phyloP scores from a whole-genome alignment of 1,140 invertebrate species.

The Dinoponera quadriceps region DNA sequence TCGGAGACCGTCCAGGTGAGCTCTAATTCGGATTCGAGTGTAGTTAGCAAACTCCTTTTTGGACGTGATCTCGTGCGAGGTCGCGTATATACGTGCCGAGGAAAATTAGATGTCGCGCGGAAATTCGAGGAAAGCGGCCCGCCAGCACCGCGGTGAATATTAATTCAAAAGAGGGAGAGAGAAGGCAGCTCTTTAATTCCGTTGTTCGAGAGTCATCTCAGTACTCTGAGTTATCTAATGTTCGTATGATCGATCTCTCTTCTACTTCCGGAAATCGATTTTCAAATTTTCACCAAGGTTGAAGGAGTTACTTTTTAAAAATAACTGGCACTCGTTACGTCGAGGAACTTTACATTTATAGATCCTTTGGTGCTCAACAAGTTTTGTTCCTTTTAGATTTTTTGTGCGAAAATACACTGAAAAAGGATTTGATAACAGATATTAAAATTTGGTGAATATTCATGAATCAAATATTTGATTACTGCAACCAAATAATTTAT shows the following conservation, averaged over 20 bases:
- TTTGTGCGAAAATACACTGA: not conserved
- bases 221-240: too few relatives aligned
- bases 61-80: constrained; percentile 59
- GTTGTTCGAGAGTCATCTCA: not conserved
- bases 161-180: constrained; percentile 41
- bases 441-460: too few relatives aligned
- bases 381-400: not conserved
- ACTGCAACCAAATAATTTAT: too few relatives aligned
- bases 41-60: constrained; percentile 65
- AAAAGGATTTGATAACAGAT: too few relatives aligned
- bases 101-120: constrained; percentile 50
- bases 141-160: constrained; percentile 48
- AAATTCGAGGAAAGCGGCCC: constrained; percentile 40
- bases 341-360: not conserved
- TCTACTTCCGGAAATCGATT: not conserved
- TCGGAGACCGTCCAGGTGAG: constrained; percentile 17
- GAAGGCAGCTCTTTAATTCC: not conserved
- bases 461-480: too few relatives aligned
- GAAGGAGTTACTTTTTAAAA: too few relatives aligned
- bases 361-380: not conserved
- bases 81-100: constrained; percentile 29
- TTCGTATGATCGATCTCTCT: not conserved
- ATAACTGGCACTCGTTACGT: not conserved
- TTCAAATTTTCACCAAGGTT: not conserved
- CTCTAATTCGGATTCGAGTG: constrained; percentile 46